Evolutionary conservation across 2,888 invertebrate genomes (phyloP).

Genomic region (Netelia virgata): DNA sequence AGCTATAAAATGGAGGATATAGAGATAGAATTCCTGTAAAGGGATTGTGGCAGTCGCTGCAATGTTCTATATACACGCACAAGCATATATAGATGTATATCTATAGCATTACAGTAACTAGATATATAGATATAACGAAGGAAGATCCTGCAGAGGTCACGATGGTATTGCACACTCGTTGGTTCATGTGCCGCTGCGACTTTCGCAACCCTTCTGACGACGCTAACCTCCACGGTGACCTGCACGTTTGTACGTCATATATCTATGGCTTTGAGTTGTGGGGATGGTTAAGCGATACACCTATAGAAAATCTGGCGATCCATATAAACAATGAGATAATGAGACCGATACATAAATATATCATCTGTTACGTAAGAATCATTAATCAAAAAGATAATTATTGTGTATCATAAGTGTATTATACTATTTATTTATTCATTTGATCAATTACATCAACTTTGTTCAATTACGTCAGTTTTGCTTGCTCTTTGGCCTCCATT

Average conservation of each 20-base stretch:
- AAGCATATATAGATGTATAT: background rate
- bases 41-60: slow-evolving; percentile 28
- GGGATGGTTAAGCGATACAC: slow-evolving; percentile 76
- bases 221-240: slow-evolving; percentile 70
- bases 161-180: slow-evolving; percentile 75
- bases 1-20: slow-evolving; percentile 49
- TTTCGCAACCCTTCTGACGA: slow-evolving; percentile 72
- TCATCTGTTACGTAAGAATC: background rate
- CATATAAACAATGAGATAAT: slow-evolving; percentile 22
- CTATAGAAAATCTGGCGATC: background rate
- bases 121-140: slow-evolving; percentile 66
- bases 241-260: slow-evolving; percentile 73
- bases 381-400: no score
- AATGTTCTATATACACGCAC: background rate
- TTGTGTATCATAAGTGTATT: no score
- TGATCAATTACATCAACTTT: no score
- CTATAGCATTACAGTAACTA: background rate
- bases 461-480: no score
- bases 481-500: no score
- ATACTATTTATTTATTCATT: no score
- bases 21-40: slow-evolving; percentile 47
- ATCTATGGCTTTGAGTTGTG: slow-evolving; percentile 76
- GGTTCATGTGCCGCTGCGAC: slow-evolving; percentile 73
- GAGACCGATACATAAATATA: background rate
- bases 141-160: slow-evolving; percentile 75